A percentile compares a stretch with the other conserved stretches of the same genome.
These are phyloP conservation scores for Otolemur garnettii DNA, from an alignment of 2,113 vertebrate genomes.

Conservation along the genomic window DNA sequence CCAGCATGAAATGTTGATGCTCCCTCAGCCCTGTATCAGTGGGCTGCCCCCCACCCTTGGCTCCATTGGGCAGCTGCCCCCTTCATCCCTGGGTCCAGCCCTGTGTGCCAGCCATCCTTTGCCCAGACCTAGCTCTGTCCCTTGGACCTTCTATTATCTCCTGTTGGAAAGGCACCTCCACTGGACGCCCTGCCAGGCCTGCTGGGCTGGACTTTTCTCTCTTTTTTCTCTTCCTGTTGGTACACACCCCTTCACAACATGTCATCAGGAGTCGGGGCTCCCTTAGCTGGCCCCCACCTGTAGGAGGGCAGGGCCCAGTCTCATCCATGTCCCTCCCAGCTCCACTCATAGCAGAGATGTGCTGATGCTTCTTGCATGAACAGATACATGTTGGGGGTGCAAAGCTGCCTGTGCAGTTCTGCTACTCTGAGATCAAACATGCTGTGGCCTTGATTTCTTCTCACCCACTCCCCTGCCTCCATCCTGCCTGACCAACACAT, in stretches of 20 bases:
- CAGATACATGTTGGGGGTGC: fast-evolving
- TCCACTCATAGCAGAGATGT: neutral
- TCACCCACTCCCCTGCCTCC: conserved; percentile 63
- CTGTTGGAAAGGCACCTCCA: neutral
- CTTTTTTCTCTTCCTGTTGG: too few species aligned
- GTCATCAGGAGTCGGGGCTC: neutral
- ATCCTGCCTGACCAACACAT: conserved; percentile 70
- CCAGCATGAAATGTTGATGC: fast-evolving
- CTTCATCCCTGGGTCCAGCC: fast-evolving
- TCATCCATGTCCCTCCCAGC: too few species aligned
- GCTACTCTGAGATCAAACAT: neutral
- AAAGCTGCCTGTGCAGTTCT: neutral
- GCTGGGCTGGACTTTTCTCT: neutral
- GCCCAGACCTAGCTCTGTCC: neutral
- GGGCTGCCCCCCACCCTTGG: too few species aligned
- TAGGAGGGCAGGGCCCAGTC: too few species aligned
- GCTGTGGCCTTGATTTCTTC: conserved; percentile 44
- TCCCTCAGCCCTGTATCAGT: neutral
- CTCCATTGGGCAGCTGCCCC: fast-evolving
- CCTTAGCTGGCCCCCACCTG: neutral
- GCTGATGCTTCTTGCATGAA: fast-evolving
- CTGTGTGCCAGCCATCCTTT: neutral
- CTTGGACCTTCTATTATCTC: fast-evolving
- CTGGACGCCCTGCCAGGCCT: neutral
- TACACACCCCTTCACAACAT: neutral